A percentile compares a stretch with the other conserved stretches of the same genome.
Evolutionary conservation across 1,140 invertebrate genomes (phyloP).

Genomic region (Spodoptera frugiperda): DNA sequence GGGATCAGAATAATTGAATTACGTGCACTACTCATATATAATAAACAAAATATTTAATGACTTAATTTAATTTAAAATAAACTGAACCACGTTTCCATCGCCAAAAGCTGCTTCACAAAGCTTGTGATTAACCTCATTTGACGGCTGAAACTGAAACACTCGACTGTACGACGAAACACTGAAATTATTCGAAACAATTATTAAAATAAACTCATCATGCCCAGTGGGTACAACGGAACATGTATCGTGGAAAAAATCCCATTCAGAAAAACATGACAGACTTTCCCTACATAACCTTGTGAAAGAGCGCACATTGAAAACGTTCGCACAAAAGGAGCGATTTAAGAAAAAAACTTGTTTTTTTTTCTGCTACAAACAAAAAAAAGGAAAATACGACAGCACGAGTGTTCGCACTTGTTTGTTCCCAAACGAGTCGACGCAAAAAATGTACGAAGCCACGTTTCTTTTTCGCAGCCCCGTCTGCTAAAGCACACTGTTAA

Average conservation of each 20-base stretch:
- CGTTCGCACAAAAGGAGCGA: constrained; percentile 4
- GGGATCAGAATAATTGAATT: too few species aligned
- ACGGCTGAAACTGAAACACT: not conserved
- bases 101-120: not conserved
- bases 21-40: too few species aligned
- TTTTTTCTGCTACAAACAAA: constrained; percentile 8
- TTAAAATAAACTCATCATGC: too few species aligned
- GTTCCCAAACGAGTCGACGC: constrained; percentile 14
- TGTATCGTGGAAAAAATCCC: not conserved
- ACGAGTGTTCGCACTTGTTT: constrained; percentile 35
- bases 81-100: too few species aligned
- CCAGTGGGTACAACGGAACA: too few species aligned
- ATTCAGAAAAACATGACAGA: not conserved
- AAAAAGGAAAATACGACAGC: constrained; percentile 5
- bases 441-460: constrained; percentile 8
- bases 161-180: not conserved
- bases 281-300: not conserved
- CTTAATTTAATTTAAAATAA: too few species aligned
- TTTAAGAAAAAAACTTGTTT: constrained; percentile 11
- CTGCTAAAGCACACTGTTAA: constrained; percentile 9
- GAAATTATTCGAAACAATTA: too few species aligned
- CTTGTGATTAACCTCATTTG: not conserved
- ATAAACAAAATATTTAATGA: too few species aligned
- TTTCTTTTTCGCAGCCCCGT: not conserved
- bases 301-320: constrained; percentile 1